Conservation (phyloP, 2,797 vertebrate genomes). For the Spondyliosoma cantharus region DNA sequence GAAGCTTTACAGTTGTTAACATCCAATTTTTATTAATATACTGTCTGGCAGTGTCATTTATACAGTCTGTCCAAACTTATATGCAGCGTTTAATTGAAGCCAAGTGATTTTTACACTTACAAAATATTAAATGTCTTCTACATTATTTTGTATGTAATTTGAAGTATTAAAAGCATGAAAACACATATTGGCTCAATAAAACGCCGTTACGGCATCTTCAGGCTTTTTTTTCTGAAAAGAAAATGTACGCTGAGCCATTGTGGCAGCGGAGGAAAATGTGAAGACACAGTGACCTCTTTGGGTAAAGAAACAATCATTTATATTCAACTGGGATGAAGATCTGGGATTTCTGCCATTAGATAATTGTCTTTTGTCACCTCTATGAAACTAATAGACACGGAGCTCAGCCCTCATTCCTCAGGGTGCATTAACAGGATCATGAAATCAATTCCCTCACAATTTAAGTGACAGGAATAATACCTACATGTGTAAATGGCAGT, state of each 20-base stretch:
- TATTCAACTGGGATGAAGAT: constrained; percentile 17
- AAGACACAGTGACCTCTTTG: constrained; percentile 1
- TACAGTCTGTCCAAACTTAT: neutral
- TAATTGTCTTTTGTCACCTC: constrained; percentile 46
- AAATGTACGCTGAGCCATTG: too few species aligned
- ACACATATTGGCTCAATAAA: neutral
- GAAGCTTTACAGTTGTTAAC: neutral
- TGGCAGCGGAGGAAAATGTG: too few species aligned
- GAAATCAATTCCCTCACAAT: constrained; percentile 56
- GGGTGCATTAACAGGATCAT: constrained; percentile 45
- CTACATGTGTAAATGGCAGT: constrained; percentile 33
- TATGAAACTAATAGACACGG: constrained; percentile 34
- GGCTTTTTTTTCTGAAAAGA: too few species aligned
- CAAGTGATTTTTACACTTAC: too few species aligned
- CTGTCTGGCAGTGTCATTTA: neutral
- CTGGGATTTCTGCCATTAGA: constrained; percentile 32
- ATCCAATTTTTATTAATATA: neutral
- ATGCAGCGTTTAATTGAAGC: neutral
- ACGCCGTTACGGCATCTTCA: too few species aligned
- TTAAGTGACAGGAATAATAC: constrained; percentile 43
- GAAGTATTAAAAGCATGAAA: neutral
- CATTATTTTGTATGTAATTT: neutral
- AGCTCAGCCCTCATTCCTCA: neutral
- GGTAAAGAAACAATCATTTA: constrained; percentile 25
- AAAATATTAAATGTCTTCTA: neutral